These are phyloP conservation scores for Pegoplata infirma DNA, from an alignment of 2,888 invertebrate genomes.

Conservation along the genomic window DNA sequence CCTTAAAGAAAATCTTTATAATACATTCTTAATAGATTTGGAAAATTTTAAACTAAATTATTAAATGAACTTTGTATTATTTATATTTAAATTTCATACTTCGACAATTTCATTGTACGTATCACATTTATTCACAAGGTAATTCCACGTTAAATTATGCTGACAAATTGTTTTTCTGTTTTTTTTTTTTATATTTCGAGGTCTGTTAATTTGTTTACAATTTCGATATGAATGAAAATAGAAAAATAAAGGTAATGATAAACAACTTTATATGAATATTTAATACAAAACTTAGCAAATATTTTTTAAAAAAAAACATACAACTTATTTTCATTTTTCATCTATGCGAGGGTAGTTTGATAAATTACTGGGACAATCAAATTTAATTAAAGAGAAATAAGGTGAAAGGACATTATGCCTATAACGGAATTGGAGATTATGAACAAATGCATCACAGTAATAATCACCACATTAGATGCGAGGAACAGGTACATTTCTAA, in stretches of 20 bases:
- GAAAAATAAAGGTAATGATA: background rate
- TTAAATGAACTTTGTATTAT: background rate
- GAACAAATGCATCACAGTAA: too few relatives aligned
- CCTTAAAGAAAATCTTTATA: too few relatives aligned
- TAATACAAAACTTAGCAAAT: background rate
- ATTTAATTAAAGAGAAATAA: too few relatives aligned
- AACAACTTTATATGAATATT: background rate
- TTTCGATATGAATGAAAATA: slow-evolving; percentile 6
- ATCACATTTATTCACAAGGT: background rate
- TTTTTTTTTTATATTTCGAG: slow-evolving; percentile 10
- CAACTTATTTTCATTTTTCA: too few relatives aligned
- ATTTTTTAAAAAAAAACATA: background rate
- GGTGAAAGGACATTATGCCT: too few relatives aligned
- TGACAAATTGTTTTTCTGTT: background rate
- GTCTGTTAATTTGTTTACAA: slow-evolving; percentile 37
- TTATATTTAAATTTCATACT: background rate
- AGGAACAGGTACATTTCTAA: too few relatives aligned
- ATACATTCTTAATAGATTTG: too few relatives aligned
- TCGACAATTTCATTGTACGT: background rate
- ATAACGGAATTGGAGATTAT: too few relatives aligned
- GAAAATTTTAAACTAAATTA: too few relatives aligned
- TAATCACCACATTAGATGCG: too few relatives aligned
- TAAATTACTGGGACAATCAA: too few relatives aligned
- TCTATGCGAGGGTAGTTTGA: too few relatives aligned
- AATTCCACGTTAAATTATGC: background rate